Base-by-base conservation (phyloP, 2,113 vertebrate genomes). In the Peromyscus leucopus region DNA sequence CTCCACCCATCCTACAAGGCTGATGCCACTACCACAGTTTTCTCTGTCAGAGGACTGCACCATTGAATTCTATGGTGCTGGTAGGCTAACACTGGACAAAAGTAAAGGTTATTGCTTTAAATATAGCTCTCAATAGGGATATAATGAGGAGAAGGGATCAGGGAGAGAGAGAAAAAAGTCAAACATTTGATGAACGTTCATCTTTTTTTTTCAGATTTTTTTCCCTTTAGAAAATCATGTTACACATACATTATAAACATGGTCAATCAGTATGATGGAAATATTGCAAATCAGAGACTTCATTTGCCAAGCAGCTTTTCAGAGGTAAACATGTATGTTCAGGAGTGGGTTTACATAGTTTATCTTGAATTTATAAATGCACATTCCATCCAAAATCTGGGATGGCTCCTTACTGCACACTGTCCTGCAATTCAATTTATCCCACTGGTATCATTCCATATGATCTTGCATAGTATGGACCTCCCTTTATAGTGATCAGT, bases 401-500 rank as follows among this genome's bases (percentile, higher is more conserved):
- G n/a, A 31, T n/a, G 42, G 46, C 63, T 93, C 57, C 13, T 69
- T 16, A 39, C 7, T 84, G 1, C 17, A 59, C 42, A 59, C 3
- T 89, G 22, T n/a, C 83, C 78, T 89, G 17, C 0, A 95, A 48
- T 78, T 91, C 84, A 84, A 79, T 76, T 91, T 94, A 88, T n/a
- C 88, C 21, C 28, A 76, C 15, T 89, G 65, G 2, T 46, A 28
- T 76, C 24, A n/a, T 82, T 94, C 55, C 7, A 12, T 69, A 65
- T 61, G 39, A 82, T 55, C 36, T 86, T 36, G n/a, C n/a, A 36
- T 28, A 82, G 16, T 24, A 72, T 9, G 63, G 55, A 28, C 72
- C 61, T 92, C 24, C 42, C 67, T 93, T 83, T 96, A 48, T 19
- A 89, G 4, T 88, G 8, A n/a, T 48, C 72, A 75, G 51, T 85